These are phyloP conservation scores for Dendrolimus pini DNA, from an alignment of 2,888 invertebrate genomes.

Conservation along the genomic window DNA sequence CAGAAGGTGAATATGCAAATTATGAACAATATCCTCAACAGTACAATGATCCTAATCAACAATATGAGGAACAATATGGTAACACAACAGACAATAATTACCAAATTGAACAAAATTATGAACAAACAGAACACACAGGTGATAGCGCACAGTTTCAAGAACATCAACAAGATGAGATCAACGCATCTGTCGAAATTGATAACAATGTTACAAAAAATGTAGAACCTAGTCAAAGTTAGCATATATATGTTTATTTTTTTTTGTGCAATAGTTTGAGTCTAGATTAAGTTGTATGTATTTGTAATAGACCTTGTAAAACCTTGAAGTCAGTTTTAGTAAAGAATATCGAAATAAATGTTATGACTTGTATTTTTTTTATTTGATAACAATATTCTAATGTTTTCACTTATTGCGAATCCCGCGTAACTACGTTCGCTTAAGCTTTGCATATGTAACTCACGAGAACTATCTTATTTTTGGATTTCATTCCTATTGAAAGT, in stretches of 20 bases:
- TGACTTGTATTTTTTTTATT: too few species aligned
- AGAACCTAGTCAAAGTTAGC: constrained; percentile 55
- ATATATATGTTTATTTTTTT: constrained; percentile 26
- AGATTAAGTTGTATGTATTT: constrained; percentile 28
- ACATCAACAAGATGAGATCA: constrained; percentile 13
- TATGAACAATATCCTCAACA: constrained; percentile 47
- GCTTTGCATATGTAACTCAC: too few species aligned
- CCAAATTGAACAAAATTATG: constrained; percentile 39
- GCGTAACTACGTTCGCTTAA: too few species aligned
- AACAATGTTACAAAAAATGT: constrained; percentile 36
- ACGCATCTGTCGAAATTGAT: constrained; percentile 23
- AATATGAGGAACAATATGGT: constrained; percentile 45
- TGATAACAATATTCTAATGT: too few species aligned
- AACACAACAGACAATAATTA: constrained; percentile 44
- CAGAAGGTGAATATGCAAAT: constrained; percentile 47
- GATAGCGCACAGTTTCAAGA: constrained; percentile 21
- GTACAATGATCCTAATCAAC: constrained; percentile 41
- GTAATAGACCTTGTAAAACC: constrained; percentile 16
- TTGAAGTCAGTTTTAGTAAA: constrained; percentile 1
- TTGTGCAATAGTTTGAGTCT: constrained; percentile 54
- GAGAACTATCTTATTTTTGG: too few species aligned
- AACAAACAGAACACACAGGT: constrained; percentile 35
- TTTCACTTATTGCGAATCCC: too few species aligned
- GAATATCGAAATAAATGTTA: not conserved
- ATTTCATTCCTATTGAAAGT: too few species aligned